These are phyloP conservation scores for Triplophysa bombifrons DNA, from an alignment of 2,797 vertebrate genomes.

Conservation along the genomic window DNA sequence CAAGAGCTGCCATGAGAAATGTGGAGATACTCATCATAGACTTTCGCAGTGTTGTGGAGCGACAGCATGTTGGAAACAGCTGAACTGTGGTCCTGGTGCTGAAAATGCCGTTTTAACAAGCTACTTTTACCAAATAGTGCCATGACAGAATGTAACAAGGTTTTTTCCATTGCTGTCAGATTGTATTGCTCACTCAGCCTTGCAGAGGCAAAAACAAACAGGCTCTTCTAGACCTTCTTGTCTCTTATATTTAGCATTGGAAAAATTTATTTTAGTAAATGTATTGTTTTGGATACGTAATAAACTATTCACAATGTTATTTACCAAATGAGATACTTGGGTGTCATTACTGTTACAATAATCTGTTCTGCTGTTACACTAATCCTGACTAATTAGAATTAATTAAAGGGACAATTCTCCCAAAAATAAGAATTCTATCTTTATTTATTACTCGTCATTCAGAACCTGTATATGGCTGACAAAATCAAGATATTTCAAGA, in stretches of 20 bases:
- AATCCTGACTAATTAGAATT: too few relatives aligned
- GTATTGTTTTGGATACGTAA: not conserved
- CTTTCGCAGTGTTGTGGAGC: not conserved
- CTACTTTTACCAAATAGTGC: not conserved
- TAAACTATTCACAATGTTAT: not conserved
- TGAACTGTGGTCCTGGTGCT: not conserved
- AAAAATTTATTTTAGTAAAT: not conserved
- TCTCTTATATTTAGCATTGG: not conserved
- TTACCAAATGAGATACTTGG: too few relatives aligned
- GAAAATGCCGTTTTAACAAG: not conserved
- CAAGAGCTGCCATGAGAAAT: constrained; percentile 4
- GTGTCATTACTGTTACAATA: too few relatives aligned
- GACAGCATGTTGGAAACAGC: not conserved
- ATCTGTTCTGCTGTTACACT: too few relatives aligned
- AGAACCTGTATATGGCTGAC: too few relatives aligned
- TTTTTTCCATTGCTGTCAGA: not conserved
- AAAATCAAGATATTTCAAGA: too few relatives aligned
- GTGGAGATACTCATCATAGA: not conserved
- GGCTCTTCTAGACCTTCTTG: not conserved
- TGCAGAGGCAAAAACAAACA: not conserved
- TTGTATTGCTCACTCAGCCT: not conserved
- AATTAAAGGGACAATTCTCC: too few relatives aligned
- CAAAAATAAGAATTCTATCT: too few relatives aligned
- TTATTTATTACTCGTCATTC: too few relatives aligned
- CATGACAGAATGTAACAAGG: not conserved